Evolutionary conservation across 2,888 invertebrate species (phyloP).

Genomic region (Campaea margaritaria): DNA sequence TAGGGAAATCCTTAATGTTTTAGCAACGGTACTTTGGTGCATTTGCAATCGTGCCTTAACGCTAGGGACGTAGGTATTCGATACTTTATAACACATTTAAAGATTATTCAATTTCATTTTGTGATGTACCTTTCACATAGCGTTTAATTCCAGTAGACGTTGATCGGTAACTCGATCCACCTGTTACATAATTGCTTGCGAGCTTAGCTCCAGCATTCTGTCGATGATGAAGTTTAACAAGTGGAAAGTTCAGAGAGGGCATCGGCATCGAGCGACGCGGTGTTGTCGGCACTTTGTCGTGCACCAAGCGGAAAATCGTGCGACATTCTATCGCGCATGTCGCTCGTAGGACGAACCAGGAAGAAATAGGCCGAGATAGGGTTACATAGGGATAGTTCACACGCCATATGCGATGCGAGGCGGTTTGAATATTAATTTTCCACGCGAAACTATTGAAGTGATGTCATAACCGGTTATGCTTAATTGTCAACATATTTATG

Average conservation of each 20-base stretch:
- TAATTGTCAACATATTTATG: constrained; percentile 4
- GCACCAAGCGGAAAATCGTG: constrained; percentile 72
- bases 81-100: neutral
- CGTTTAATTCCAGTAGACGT: neutral
- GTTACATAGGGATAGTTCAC: constrained; percentile 32
- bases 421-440: constrained; percentile 30
- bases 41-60: constrained; percentile 11
- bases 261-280: constrained; percentile 60
- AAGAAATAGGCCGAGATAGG: constrained; percentile 45
- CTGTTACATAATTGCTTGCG: constrained; percentile 63
- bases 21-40: constrained; percentile 27
- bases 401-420: constrained; percentile 23
- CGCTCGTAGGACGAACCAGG: constrained; percentile 58
- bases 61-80: neutral
- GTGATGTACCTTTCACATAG: neutral
- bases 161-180: constrained; percentile 54
- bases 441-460: constrained; percentile 6
- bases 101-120: neutral
- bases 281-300: constrained; percentile 66
- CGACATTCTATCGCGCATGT: constrained; percentile 63
- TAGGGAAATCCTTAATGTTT: constrained; percentile 37
- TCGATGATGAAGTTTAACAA: constrained; percentile 79
- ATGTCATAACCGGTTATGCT: constrained; percentile 22
- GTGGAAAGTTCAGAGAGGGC: constrained; percentile 81
- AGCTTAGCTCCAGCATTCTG: constrained; percentile 58